Evolutionary conservation across 2,797 vertebrate species (phyloP).

Genomic region (Remorina albescens): DNA sequence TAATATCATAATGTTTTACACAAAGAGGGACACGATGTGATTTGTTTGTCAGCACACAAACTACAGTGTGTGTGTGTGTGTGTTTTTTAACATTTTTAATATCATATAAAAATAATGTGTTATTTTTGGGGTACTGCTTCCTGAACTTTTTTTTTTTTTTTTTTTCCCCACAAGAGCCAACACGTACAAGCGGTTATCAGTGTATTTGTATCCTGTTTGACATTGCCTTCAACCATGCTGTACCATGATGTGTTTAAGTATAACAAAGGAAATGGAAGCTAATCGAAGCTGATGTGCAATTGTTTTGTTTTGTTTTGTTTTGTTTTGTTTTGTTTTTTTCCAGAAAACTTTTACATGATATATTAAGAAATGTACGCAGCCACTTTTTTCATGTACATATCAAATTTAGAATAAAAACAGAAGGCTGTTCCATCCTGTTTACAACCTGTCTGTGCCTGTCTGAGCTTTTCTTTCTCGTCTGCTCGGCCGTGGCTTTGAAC

Average conservation of each 20-base stretch:
- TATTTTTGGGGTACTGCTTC: constrained; percentile 52
- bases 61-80: constrained; percentile 21
- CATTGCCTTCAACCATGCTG: constrained; percentile 68
- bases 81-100: constrained; percentile 41
- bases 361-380: constrained; percentile 71
- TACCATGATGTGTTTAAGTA: constrained; percentile 66
- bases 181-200: constrained; percentile 41
- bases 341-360: constrained; percentile 77
- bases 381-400: constrained; percentile 80
- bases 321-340: constrained; percentile 55
- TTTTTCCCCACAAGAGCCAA: constrained; percentile 49
- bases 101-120: constrained; percentile 29
- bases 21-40: constrained; percentile 39
- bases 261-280: constrained; percentile 50
- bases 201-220: constrained; percentile 66
- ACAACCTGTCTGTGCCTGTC: constrained; percentile 27
- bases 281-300: constrained; percentile 77
- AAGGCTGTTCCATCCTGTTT: constrained; percentile 75
- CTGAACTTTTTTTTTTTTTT: constrained; percentile 25
- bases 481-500: constrained; percentile 9
- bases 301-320: constrained; percentile 54
- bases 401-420: constrained; percentile 76
- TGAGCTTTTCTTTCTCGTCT: neutral
- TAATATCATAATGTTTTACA: constrained; percentile 43
- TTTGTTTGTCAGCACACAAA: constrained; percentile 28